A percentile compares a stretch with the other conserved stretches of the same genome.
Conservation (phyloP, 2,888 invertebrate genomes). For the Empis stercorea region DNA sequence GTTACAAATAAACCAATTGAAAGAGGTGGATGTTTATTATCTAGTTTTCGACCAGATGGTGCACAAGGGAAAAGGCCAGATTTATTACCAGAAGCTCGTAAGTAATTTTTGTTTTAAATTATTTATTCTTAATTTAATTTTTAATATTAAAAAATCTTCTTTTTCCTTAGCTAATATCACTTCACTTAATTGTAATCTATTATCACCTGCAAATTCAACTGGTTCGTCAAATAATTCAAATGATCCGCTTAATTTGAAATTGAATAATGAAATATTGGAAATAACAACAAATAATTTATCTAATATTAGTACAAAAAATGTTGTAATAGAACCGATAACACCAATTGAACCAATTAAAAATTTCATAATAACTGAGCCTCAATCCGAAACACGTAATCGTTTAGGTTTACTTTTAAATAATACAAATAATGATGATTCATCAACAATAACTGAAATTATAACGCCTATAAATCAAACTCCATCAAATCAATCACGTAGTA, state of each 20-base stretch:
- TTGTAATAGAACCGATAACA: conserved; percentile 15
- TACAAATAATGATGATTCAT: conserved; percentile 21
- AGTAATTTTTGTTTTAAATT: too few relatives aligned
- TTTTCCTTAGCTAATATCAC: conserved; percentile 41
- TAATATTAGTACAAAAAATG: conserved; percentile 8
- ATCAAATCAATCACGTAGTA: conserved; percentile 34
- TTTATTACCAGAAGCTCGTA: conserved; percentile 45
- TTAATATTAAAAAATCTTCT: too few relatives aligned
- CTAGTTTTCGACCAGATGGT: conserved; percentile 32
- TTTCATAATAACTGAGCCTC: conserved; percentile 9
- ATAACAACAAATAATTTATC: conserved; percentile 2
- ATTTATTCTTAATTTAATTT: neutral
- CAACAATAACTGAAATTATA: conserved; percentile 23
- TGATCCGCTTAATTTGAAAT: conserved; percentile 8
- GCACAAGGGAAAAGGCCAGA: conserved; percentile 39
- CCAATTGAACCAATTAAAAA: conserved; percentile 25
- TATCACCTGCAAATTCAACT: conserved; percentile 34
- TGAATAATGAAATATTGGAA: neutral
- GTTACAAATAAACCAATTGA: conserved; percentile 37
- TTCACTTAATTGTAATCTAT: conserved; percentile 41
- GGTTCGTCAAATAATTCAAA: conserved; percentile 20
- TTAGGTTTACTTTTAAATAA: conserved; percentile 25
- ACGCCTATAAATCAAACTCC: conserved; percentile 30
- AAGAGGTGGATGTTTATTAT: conserved; percentile 41
- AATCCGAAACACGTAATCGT: conserved; percentile 9